Conservation (phyloP, 2,113 vertebrate species). For the Anoplopoma fimbria region DNA sequence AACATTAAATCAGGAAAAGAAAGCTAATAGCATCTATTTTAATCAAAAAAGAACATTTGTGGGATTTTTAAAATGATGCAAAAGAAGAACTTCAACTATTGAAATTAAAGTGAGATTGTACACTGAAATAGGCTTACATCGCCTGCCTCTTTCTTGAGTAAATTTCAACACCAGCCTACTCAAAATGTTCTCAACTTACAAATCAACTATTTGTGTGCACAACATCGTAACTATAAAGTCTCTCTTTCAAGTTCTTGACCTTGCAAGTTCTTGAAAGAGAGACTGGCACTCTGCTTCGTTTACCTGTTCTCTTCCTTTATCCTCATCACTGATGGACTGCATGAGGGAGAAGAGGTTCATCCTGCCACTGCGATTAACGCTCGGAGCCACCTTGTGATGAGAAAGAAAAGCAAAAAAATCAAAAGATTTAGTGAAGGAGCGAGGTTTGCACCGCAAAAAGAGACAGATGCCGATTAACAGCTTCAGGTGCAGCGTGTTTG, state of each 20-base stretch:
- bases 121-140: not conserved
- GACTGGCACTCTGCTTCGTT: conserved; percentile 4
- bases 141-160: not conserved
- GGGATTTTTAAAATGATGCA: not conserved
- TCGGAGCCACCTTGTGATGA: conserved; percentile 58
- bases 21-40: not conserved
- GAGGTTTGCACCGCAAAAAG: not conserved
- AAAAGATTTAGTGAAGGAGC: not conserved
- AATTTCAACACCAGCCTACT: not conserved
- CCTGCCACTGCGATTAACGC: conserved; percentile 82
- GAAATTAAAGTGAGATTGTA: not conserved
- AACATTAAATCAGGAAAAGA: not conserved
- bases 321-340: conserved; percentile 90
- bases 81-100: not conserved
- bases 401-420: not conserved
- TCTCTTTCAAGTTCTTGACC: too few species aligned
- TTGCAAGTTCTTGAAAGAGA: not conserved
- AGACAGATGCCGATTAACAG: not conserved
- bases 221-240: not conserved
- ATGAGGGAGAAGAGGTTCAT: conserved; percentile 95
- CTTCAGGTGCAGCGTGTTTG: not conserved
- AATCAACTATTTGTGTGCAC: not conserved
- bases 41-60: not conserved
- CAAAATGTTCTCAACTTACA: not conserved
- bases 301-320: conserved; percentile 78